phyloP scores from a whole-genome alignment of 2,113 vertebrate genomes.

The Alosa alosa region DNA sequence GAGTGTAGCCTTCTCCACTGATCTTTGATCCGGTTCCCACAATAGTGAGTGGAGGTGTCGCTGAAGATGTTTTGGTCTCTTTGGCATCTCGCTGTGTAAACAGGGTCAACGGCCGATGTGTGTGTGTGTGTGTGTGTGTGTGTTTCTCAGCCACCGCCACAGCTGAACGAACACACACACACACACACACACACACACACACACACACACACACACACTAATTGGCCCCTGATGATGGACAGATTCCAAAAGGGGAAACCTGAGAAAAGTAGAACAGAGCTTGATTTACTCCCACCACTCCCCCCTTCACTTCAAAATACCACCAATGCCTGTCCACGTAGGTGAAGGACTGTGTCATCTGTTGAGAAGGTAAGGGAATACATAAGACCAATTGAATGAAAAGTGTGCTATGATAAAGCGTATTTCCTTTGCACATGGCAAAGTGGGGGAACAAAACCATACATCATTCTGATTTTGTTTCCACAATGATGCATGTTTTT shows the following conservation, averaged over 20 bases:
- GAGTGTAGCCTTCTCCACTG: not conserved
- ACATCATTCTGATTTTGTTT: slow-evolving; percentile 23
- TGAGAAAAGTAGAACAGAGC: slow-evolving; percentile 39
- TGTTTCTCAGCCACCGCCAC: slow-evolving; percentile 44
- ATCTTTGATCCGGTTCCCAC: not conserved
- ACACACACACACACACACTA: slow-evolving; percentile 52
- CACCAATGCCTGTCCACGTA: not conserved
- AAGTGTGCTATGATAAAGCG: not conserved
- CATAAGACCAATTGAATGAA: not conserved
- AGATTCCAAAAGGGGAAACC: slow-evolving; percentile 72
- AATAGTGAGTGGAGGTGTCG: slow-evolving; percentile 53
- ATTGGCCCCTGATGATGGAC: slow-evolving; percentile 85
- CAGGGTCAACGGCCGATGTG: slow-evolving; percentile 46
- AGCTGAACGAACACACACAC: slow-evolving; percentile 78
- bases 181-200: slow-evolving; percentile 45
- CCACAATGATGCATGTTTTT: not conserved
- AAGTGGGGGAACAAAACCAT: not conserved
- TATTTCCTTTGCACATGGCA: not conserved
- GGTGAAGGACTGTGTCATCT: slow-evolving; percentile 2
- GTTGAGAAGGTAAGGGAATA: not conserved
- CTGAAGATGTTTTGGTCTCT: slow-evolving; percentile 72
- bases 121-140: not conserved
- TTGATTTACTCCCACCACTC: slow-evolving; percentile 23
- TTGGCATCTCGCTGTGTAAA: slow-evolving; percentile 78
- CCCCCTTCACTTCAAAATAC: not conserved